A percentile compares a stretch with the other conserved stretches of the same genome.
Evolutionary conservation across 1,140 invertebrate genomes (phyloP).

Genomic region (Eriosoma lanigerum): DNA sequence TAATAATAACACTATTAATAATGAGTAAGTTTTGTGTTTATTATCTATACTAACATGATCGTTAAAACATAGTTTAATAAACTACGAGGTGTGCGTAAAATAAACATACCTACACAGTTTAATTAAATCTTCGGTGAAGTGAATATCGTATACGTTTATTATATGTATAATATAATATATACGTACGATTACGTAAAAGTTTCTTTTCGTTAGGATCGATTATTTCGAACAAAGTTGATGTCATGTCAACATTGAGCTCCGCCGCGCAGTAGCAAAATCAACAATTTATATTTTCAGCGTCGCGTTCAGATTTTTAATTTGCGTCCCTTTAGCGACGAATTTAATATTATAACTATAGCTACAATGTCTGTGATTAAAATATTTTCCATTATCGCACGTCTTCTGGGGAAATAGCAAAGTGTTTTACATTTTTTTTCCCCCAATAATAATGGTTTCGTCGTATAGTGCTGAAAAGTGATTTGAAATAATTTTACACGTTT

Average conservation of each 20-base stretch:
- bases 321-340: background rate
- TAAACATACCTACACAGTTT: slow-evolving; percentile 23
- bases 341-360: too few relatives aligned
- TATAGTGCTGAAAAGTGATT: too few relatives aligned
- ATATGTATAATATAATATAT: background rate
- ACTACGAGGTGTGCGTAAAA: background rate
- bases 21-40: background rate
- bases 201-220: background rate
- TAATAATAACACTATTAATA: background rate
- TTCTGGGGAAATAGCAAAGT: too few relatives aligned
- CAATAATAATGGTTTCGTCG: too few relatives aligned
- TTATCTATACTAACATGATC: background rate
- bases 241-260: background rate
- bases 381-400: background rate
- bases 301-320: background rate
- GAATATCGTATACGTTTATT: background rate
- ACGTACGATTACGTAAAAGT: background rate
- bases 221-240: slow-evolving; percentile 2
- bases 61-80: background rate
- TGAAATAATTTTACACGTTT: too few relatives aligned
- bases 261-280: too few relatives aligned
- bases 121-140: slow-evolving; percentile 7
- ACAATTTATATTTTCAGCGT: background rate
- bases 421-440: too few relatives aligned
- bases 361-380: too few relatives aligned